Evolutionary conservation across 2,888 invertebrate genomes (phyloP).

Genomic region (Rhogogaster chlorosoma): DNA sequence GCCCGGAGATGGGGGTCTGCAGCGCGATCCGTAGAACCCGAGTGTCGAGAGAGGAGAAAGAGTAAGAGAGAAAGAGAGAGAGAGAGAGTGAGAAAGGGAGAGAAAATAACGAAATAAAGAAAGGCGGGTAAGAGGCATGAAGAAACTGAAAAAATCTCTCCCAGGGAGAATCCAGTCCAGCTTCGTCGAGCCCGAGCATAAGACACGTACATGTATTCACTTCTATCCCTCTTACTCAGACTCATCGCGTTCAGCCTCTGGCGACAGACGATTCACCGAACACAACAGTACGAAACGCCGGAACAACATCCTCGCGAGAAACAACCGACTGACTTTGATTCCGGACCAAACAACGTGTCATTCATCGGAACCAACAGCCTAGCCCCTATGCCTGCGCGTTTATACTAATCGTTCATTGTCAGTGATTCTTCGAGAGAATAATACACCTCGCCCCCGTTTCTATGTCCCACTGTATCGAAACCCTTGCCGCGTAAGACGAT

Average conservation of each 20-base stretch:
- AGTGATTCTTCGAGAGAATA: slow-evolving; percentile 26
- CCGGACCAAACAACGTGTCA: slow-evolving; percentile 65
- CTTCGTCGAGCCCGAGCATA: not conserved
- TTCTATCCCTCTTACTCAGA: not conserved
- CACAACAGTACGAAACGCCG: slow-evolving; percentile 23
- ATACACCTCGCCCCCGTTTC: not conserved
- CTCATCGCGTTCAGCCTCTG: not conserved
- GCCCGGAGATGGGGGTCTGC: slow-evolving; percentile 45
- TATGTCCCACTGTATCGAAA: not conserved
- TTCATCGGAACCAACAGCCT: slow-evolving; percentile 67
- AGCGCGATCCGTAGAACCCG: slow-evolving; percentile 31
- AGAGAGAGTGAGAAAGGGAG: slow-evolving; percentile 40
- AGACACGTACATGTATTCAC: not conserved
- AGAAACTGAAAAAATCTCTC: slow-evolving; percentile 52
- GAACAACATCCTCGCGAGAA: slow-evolving; percentile 10
- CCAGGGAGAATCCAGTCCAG: slow-evolving; percentile 43
- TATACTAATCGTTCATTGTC: slow-evolving; percentile 51
- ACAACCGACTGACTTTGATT: slow-evolving; percentile 61
- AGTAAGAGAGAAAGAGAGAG: slow-evolving; percentile 20
- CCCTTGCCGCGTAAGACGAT: not conserved
- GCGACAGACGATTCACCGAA: slow-evolving; percentile 23
- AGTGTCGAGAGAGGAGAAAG: slow-evolving; percentile 37
- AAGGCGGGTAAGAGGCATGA: not conserved
- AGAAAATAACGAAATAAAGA: slow-evolving; percentile 48
- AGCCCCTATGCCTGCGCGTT: slow-evolving; percentile 55